These are phyloP conservation scores for Drosophila bocqueti DNA, from an alignment of 1,140 invertebrate species.

Conservation along the genomic window DNA sequence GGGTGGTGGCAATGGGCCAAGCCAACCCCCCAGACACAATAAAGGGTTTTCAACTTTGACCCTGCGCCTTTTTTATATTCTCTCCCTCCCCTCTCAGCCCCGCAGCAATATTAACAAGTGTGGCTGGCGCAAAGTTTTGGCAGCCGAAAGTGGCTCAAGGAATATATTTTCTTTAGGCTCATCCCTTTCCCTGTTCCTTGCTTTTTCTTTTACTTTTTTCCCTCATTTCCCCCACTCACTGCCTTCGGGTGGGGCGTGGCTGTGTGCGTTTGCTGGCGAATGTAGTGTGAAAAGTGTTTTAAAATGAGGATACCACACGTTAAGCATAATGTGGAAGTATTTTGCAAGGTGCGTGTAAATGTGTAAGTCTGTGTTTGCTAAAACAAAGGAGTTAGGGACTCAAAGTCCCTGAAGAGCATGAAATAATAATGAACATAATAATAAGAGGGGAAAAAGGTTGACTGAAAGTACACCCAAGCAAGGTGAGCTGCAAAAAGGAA, in stretches of 20 bases:
- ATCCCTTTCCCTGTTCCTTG: slow-evolving; percentile 20
- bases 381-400: neutral
- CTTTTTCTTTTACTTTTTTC: slow-evolving; percentile 6
- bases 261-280: slow-evolving; percentile 15
- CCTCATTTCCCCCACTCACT: neutral
- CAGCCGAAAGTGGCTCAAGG: slow-evolving; percentile 42
- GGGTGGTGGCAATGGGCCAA: neutral
- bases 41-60: slow-evolving; percentile 77
- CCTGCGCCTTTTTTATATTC: slow-evolving; percentile 65
- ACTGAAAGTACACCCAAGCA: neutral
- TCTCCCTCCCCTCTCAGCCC: slow-evolving; percentile 10
- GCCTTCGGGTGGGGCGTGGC: slow-evolving; percentile 25
- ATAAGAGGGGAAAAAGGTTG: neutral
- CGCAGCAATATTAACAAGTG: slow-evolving; percentile 66
- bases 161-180: slow-evolving; percentile 54
- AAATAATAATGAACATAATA: slow-evolving; percentile 30
- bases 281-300: slow-evolving; percentile 44
- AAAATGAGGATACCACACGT: slow-evolving; percentile 33
- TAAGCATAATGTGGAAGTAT: slow-evolving; percentile 29
- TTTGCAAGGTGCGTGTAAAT: slow-evolving; percentile 23
- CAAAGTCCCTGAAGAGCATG: slow-evolving; percentile 1
- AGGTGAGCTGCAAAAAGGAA: too few relatives aligned
- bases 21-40: slow-evolving; percentile 35
- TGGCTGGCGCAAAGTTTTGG: slow-evolving; percentile 58
- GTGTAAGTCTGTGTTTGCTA: neutral